Base-by-base conservation (phyloP, 2,797 vertebrate genomes). In the Dicrostonyx torquatus region DNA sequence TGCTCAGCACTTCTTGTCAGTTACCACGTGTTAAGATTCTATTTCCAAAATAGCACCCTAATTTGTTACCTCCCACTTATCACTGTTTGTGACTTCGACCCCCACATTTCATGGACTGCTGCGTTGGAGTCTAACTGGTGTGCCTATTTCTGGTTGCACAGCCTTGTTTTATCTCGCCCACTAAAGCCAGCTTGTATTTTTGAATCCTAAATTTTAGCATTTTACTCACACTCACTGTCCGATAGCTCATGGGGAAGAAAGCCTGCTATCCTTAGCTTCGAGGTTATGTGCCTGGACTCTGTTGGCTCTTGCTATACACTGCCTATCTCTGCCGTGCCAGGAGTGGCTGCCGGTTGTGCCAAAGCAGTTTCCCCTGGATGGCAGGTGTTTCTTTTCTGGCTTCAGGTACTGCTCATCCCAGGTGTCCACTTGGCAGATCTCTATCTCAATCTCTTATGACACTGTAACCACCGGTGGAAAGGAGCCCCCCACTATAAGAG, bases 21-120 rank as follows among this genome's bases (percentile, higher is more conserved):
- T 89, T 73, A 68, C 45, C 79, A 55, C 70, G n/a, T 94, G 96
- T 93, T 93, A 90, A 93, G 82, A 90, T 96, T 90, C 62, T 92
- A 7, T 87, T 96, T 96, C 64, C 29, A 87, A 70, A 92, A 70
- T 88, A 93, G 40, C 75, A 73, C 72, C 75, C 14, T 68, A 80
- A 82, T 88, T 37, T 87, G 77, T 92, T 90, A 72, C 70, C 83
- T 73, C 70, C 53, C 83, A 58, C 55, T 64, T 83, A 73, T 86
- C 85, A 75, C 50, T 82, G 82, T 58, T 60, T 88, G 86, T 95
- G 24, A 80, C 91, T 85, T 94, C 45, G 58, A 43, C 29, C 11
- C 50, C 72, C 53, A 45, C 24, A 79, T 86, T 77, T 94, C 88
- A 89, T 87, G 31, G 60, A 14, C 34, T 76, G 26, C 68, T 92